Percentiles rank a stretch among this genome's conserved stretches.
phyloP scores from a whole-genome alignment of 2,113 vertebrate species.

The Cisticola juncidis region DNA sequence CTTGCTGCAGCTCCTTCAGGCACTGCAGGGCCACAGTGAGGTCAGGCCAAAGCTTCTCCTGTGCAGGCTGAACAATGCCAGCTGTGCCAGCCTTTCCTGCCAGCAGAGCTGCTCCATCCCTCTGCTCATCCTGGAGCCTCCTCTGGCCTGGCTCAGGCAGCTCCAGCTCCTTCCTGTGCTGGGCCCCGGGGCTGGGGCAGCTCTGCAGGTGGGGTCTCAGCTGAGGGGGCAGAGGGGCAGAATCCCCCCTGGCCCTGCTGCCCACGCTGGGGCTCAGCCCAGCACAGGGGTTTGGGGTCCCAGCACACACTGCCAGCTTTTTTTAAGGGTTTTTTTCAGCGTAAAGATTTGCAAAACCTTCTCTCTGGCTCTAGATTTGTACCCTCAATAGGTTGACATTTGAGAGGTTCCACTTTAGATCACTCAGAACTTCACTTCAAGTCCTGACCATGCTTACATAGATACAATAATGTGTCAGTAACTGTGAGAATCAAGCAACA shows the following conservation, averaged over 20 bases:
- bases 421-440: neutral
- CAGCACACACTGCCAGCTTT: neutral
- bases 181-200: neutral
- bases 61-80: neutral
- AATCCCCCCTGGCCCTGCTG: neutral
- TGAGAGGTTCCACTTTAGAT: neutral
- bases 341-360: neutral
- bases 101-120: neutral
- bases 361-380: neutral
- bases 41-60: too few species aligned
- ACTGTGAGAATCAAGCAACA: fast-evolving
- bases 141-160: neutral
- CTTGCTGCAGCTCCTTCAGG: too few species aligned
- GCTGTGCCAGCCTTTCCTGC: neutral
- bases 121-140: neutral
- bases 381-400: neutral
- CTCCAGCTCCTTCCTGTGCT: neutral
- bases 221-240: neutral
- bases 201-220: neutral
- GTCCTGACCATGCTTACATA: neutral
- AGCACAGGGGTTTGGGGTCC: neutral
- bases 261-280: neutral
- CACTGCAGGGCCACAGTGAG: too few species aligned
- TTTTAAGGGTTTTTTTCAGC: fast-evolving
- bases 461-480: neutral